Percentiles rank a stretch among this genome's conserved stretches.
These are phyloP conservation scores for Hartigia nigra DNA, from an alignment of 2,888 invertebrate genomes.

Conservation along the genomic window DNA sequence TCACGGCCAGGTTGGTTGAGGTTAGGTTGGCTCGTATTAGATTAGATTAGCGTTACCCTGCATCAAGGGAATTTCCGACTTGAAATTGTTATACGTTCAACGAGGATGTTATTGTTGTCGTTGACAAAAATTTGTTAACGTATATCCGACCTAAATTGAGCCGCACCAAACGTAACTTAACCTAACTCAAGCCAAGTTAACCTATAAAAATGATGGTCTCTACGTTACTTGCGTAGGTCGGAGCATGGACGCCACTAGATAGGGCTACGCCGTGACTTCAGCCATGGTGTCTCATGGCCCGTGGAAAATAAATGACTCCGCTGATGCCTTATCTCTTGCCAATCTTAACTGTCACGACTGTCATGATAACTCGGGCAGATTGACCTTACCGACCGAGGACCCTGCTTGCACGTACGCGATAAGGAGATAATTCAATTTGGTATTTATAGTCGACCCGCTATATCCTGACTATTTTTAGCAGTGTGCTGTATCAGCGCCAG, in stretches of 20 bases:
- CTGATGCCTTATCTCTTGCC: neutral
- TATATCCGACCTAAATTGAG: neutral
- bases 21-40: too few relatives aligned
- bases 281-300: neutral
- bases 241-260: neutral
- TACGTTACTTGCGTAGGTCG: neutral
- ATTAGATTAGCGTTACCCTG: too few relatives aligned
- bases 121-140: neutral
- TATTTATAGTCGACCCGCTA: conserved; percentile 34
- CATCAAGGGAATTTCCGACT: neutral
- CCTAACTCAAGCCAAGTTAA: neutral
- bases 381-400: neutral
- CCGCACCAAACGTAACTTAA: neutral
- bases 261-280: neutral
- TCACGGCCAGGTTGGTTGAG: neutral
- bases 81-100: neutral
- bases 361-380: neutral
- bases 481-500: conserved; percentile 33
- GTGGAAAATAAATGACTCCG: neutral
- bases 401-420: conserved; percentile 15
- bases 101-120: neutral
- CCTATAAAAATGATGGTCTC: neutral
- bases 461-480: conserved; percentile 35
- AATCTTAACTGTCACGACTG: neutral
- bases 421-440: conserved; percentile 33